Evolutionary conservation across 2,888 invertebrate species (phyloP).

Genomic region (Nasonovia ribisnigri): DNA sequence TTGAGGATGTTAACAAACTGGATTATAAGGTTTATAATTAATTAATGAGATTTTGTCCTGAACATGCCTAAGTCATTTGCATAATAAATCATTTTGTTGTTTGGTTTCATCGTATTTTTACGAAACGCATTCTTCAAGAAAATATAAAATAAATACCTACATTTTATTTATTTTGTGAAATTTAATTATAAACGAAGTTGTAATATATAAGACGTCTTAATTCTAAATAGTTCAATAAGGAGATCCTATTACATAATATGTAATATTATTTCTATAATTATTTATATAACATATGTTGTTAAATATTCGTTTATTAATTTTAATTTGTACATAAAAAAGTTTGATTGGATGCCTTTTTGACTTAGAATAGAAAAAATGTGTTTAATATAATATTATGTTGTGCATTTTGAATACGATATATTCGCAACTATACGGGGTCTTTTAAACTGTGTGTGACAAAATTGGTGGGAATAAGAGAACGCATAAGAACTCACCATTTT

Average conservation of each 20-base stretch:
- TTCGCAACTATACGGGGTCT: background rate
- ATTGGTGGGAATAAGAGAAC: background rate
- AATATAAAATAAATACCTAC: background rate
- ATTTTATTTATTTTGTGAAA: background rate
- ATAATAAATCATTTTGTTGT: conserved; percentile 45
- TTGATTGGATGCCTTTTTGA: background rate
- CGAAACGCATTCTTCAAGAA: background rate
- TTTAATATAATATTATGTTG: background rate
- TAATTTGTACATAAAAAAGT: background rate
- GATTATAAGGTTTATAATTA: conserved; percentile 15
- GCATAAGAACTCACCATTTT: background rate
- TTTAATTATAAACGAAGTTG: background rate
- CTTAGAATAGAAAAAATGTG: background rate
- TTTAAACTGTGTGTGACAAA: background rate
- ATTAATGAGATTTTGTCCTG: conserved; percentile 32
- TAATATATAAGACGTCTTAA: background rate
- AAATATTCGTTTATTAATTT: background rate
- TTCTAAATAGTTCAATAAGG: background rate
- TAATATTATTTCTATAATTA: background rate
- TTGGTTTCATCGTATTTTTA: background rate
- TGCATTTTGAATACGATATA: background rate
- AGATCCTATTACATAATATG: background rate
- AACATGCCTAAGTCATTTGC: conserved; percentile 22
- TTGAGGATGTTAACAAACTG: conserved; percentile 21
- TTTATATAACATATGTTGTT: background rate